phyloP scores from a whole-genome alignment of 2,113 vertebrate species.

The Psammodynastes pulverulentus region DNA sequence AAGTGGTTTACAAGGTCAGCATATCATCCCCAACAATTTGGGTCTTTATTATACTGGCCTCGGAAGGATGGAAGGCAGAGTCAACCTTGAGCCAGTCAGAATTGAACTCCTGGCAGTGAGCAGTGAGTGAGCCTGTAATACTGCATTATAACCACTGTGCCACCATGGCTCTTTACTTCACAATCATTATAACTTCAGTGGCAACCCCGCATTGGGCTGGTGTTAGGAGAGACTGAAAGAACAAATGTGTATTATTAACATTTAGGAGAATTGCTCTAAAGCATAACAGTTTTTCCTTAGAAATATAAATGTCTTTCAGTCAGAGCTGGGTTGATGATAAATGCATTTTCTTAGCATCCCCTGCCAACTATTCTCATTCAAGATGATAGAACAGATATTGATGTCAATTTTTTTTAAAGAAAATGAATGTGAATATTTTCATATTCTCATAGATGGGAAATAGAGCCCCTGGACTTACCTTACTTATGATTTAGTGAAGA shows the following conservation, averaged over 20 bases:
- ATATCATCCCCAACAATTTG: neutral
- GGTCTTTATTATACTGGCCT: neutral
- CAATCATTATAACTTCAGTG: neutral
- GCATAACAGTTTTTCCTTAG: neutral
- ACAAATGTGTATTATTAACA: neutral
- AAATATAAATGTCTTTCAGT: neutral
- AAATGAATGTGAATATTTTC: neutral
- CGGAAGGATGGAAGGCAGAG: neutral
- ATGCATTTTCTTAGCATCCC: neutral
- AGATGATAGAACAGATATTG: neutral
- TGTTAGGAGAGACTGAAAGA: neutral
- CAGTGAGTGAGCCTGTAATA: neutral
- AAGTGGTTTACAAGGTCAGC: neutral
- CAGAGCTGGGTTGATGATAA: neutral
- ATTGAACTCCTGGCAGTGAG: neutral
- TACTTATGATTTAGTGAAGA: neutral
- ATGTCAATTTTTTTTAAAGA: neutral
- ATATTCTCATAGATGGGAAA: neutral
- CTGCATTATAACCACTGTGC: neutral
- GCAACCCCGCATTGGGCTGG: neutral
- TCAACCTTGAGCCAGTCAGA: neutral
- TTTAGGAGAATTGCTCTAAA: neutral
- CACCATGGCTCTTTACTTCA: neutral
- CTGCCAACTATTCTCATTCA: neutral
- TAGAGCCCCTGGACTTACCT: neutral